Conservation (phyloP, 2,797 vertebrate genomes). For the Falco rusticolus region DNA sequence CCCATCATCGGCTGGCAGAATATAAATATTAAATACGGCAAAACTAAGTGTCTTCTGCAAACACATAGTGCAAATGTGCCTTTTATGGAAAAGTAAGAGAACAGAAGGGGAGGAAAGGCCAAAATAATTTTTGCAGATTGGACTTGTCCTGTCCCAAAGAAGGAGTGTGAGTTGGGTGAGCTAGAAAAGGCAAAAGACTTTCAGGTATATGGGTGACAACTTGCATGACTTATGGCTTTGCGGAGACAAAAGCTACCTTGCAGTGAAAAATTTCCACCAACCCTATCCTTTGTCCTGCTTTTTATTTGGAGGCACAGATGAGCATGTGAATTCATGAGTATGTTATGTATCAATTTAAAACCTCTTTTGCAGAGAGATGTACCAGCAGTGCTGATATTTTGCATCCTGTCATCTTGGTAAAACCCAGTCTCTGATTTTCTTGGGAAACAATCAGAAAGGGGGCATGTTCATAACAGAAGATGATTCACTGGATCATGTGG, state of each 20-base stretch:
- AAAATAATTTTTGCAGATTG: not conserved
- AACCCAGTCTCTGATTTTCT: not conserved
- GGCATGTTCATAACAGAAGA: not conserved
- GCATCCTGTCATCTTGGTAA: not conserved
- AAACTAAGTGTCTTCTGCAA: not conserved
- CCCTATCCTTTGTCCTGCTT: not conserved
- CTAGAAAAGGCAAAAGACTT: not conserved
- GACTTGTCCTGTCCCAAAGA: not conserved
- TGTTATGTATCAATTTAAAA: not conserved
- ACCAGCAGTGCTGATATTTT: not conserved
- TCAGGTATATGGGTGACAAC: not conserved
- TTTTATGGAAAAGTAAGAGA: not conserved
- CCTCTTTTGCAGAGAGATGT: not conserved
- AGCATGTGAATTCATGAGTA: not conserved
- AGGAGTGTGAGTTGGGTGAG: not conserved
- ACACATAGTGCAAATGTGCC: not conserved
- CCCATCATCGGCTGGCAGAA: not conserved
- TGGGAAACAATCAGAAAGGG: not conserved
- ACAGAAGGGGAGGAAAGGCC: not conserved
- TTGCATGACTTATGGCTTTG: not conserved
- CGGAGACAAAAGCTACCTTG: not conserved
- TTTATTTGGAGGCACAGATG: not conserved
- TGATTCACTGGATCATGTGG: not conserved
- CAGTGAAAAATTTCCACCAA: not conserved
- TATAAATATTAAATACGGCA: not conserved